phyloP scores from a whole-genome alignment of 2,797 vertebrate species.

The Gadopsis bispinosus region DNA sequence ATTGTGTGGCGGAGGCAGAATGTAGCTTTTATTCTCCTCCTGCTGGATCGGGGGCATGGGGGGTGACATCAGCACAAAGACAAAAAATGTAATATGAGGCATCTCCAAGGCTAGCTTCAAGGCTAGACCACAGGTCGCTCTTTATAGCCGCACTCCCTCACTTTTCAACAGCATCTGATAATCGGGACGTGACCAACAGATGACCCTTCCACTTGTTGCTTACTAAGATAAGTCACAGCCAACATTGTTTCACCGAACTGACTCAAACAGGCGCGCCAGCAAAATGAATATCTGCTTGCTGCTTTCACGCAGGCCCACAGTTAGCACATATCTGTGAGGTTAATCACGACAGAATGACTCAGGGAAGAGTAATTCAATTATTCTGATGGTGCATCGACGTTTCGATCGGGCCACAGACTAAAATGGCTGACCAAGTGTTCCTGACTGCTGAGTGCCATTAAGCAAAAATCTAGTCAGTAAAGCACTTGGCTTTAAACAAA shows the following conservation, averaged over 20 bases:
- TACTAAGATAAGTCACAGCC: conserved; percentile 61
- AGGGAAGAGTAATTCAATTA: conserved; percentile 79
- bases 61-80: conserved; percentile 83
- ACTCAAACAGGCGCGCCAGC: conserved; percentile 29
- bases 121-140: conserved; percentile 71
- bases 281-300: conserved; percentile 45
- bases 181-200: conserved; percentile 71
- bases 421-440: conserved; percentile 76
- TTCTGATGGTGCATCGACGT: conserved; percentile 72
- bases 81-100: conserved; percentile 83
- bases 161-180: conserved; percentile 75
- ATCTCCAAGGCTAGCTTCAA: conserved; percentile 75
- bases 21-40: conserved; percentile 80
- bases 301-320: conserved; percentile 36
- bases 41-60: conserved; percentile 72
- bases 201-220: conserved; percentile 77
- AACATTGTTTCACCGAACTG: conserved; percentile 35
- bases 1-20: conserved; percentile 79
- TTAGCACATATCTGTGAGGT: conserved; percentile 72
- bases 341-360: conserved; percentile 78
- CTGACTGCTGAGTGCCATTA: conserved; percentile 67
- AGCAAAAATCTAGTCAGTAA: conserved; percentile 52
- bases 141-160: conserved; percentile 70
- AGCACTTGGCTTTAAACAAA: conserved; percentile 40
- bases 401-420: conserved; percentile 69